These are phyloP conservation scores for human DNA, from an alignment of 2,113 vertebrate genomes.

Conservation along the genomic window GRCh38 chr6:8624501-8625000, in stretches of 20 bases:
- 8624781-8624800: slow-evolving; percentile 89
- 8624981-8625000: slow-evolving; percentile 78
- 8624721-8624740: slow-evolving; percentile 75
- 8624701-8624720: slow-evolving; percentile 67
- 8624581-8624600: not conserved
- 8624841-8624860: slow-evolving; percentile 87
- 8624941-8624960: slow-evolving; percentile 88
- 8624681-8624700: slow-evolving; percentile 22
- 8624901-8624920: slow-evolving; percentile 87
- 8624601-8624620: not conserved
- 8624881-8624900: slow-evolving; percentile 90
- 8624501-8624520: not conserved
- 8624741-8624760: slow-evolving; percentile 74
- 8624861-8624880: slow-evolving; percentile 85
- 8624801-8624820: slow-evolving; percentile 85
- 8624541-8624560: not conserved
- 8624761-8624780: slow-evolving; percentile 80
- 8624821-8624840: slow-evolving; percentile 88
- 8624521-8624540: not conserved
- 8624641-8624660: not conserved
- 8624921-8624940: slow-evolving; percentile 88
- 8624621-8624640: slow-evolving; percentile 1
- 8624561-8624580: not conserved
- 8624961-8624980: slow-evolving; percentile 87
- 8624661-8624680: slow-evolving; percentile 42